Conservation (phyloP, 2,888 invertebrate genomes). For the Atethmia centrago region DNA sequence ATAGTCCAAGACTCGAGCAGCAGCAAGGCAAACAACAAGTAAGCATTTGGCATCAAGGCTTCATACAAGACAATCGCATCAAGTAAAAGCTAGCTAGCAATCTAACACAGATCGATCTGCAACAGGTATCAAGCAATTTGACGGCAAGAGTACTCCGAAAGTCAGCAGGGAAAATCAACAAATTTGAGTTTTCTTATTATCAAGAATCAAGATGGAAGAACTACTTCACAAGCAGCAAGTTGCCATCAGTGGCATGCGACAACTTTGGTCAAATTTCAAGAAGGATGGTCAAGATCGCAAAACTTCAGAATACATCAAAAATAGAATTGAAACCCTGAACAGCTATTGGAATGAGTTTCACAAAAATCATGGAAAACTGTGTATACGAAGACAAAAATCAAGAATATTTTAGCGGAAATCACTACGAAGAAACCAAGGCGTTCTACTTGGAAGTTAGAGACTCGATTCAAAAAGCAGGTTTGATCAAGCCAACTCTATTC, state of each 20-base stretch:
- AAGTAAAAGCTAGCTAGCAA: not conserved
- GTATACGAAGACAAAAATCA: not conserved
- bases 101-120: not conserved
- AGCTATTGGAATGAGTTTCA: not conserved
- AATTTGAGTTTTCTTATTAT: not conserved
- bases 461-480: not conserved
- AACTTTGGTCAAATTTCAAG: not conserved
- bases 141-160: not conserved
- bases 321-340: not conserved
- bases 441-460: not conserved
- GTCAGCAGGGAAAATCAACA: not conserved
- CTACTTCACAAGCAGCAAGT: not conserved
- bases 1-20: not conserved
- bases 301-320: not conserved
- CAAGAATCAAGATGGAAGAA: not conserved
- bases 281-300: constrained; percentile 2
- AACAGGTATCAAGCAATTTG: not conserved
- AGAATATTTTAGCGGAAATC: not conserved
- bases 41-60: not conserved
- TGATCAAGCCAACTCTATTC: not conserved
- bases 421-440: not conserved
- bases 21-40: not conserved
- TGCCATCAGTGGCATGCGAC: not conserved
- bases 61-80: not conserved
- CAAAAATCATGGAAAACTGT: not conserved